Percentiles rank a stretch among this genome's conserved stretches.
phyloP scores from a whole-genome alignment of 2,797 vertebrate genomes.

The Chiloscyllium punctatum region DNA sequence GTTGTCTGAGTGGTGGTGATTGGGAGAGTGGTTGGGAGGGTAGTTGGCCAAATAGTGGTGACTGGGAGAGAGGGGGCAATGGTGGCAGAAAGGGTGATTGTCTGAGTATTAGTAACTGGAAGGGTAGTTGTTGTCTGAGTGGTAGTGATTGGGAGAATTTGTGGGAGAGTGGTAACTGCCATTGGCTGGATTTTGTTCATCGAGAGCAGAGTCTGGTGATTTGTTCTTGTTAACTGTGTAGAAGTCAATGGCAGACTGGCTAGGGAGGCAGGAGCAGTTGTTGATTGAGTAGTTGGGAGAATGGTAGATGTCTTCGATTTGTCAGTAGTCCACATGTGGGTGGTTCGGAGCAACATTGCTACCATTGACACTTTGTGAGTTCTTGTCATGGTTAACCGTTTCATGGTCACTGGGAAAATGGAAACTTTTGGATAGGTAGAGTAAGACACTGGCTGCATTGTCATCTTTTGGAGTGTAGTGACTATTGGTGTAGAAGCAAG shows the following conservation, averaged over 20 bases:
- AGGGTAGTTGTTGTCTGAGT: neutral
- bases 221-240: neutral
- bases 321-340: neutral
- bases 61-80: neutral
- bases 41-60: neutral
- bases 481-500: neutral
- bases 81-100: neutral
- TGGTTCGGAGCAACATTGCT: neutral
- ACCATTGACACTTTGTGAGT: neutral
- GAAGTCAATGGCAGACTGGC: neutral
- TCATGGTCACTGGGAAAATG: neutral
- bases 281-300: neutral
- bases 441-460: neutral
- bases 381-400: neutral
- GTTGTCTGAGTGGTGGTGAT: neutral
- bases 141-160: rapidly evolving
- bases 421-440: neutral
- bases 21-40: neutral
- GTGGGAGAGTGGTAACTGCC: neutral
- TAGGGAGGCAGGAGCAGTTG: too few species aligned
- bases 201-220: neutral
- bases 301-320: neutral
- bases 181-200: neutral
- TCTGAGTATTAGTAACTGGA: neutral
- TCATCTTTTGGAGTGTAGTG: neutral